These are phyloP conservation scores for Zoanthus solanderi DNA, from an alignment of 92 coral and sea anemone species.

Conservation along the genomic window DNA sequence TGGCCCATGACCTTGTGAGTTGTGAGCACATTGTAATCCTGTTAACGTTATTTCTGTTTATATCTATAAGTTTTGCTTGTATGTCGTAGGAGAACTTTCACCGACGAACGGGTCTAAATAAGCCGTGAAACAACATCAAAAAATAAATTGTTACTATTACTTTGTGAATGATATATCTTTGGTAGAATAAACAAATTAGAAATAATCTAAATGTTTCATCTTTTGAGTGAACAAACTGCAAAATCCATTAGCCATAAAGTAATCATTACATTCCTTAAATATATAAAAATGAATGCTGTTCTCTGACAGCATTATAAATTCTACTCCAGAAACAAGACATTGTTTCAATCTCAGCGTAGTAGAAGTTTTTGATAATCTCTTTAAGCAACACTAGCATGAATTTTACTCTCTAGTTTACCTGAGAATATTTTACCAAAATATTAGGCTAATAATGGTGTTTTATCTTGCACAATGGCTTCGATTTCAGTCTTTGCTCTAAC, in stretches of 20 bases:
- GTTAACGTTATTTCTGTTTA: neutral
- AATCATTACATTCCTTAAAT: slow-evolving; percentile 32
- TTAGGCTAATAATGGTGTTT: no score
- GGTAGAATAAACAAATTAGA: neutral
- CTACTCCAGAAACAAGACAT: neutral
- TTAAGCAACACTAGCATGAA: neutral
- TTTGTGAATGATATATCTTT: neutral
- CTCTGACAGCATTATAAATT: neutral
- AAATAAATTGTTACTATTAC: no score
- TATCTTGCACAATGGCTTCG: no score
- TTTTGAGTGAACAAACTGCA: slow-evolving; percentile 16
- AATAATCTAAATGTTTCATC: neutral
- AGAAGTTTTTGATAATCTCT: neutral
- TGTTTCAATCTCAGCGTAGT: neutral
- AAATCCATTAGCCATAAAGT: slow-evolving; percentile 3
- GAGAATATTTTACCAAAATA: no score
- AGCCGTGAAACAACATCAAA: no score
- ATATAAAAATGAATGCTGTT: slow-evolving; percentile 12
- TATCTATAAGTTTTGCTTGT: neutral
- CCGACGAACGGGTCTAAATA: no score
- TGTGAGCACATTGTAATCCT: neutral
- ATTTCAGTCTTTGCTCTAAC: no score
- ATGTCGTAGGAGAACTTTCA: no score
- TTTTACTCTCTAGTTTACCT: neutral
- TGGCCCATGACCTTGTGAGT: slow-evolving; percentile 9